Base-by-base conservation (phyloP, 2,888 invertebrate genomes). In the Xestia sexstrigata region DNA sequence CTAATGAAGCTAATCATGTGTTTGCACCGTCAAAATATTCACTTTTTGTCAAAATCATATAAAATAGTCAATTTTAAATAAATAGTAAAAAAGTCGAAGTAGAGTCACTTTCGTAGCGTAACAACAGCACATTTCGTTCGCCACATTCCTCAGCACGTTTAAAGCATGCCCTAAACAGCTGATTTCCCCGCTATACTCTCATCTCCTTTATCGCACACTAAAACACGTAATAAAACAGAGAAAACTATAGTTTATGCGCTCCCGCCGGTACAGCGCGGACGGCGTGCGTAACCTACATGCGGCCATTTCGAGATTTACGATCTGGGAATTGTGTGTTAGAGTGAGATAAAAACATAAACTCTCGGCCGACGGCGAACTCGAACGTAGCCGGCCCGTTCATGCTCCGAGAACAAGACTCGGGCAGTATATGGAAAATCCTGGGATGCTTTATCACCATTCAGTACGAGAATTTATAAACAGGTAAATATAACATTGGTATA, bases 271-370 rank as follows among this genome's bases (percentile, higher is more conserved):
- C 94, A 93, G 95, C 95, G 95, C 94, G 95, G 95, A 95, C 96
- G 95, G 95, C 96, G 96, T 96, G 96, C 97, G 96, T 97, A 97
- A 97, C 96, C 97, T 97, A 97, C 96, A 97, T 96, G 97, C 96
- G 97, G 97, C 97, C 97, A 96, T 97, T 97, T 97, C 97, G 93
- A 96, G 96, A 97, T 97, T 97, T 97, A 97, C 97, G 97, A 97
- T 94, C 97, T 97, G 97, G 97, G 97, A 97, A 97, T 96, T 97
- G 96, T 95, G 95, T 94, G 97, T 95, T 95, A 94, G 97, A 97
- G 92, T 91, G 96, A 94, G 97, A 97, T 94, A 94, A 95, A 95
- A 95, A 94, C 94, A 96, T 94, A 94, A 93, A 95, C 95, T 95
- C 96, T 94, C 93, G 91, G 94, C 95, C 94, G 95, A 92, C 94